Conservation (phyloP, 2,113 vertebrate species). For the Cyphomyrus plagiostoma region DNA sequence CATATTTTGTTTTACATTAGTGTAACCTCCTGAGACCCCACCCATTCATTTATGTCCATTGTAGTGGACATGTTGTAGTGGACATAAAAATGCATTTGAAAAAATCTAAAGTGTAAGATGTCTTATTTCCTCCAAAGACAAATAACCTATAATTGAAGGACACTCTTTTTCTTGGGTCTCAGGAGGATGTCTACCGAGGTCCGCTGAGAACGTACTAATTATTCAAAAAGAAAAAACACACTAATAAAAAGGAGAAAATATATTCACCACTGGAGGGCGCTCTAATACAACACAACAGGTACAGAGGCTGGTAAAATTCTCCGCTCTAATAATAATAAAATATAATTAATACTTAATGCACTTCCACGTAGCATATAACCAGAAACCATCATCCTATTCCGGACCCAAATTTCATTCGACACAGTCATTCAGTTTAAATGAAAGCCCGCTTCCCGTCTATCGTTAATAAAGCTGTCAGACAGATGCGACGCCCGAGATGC, state of each 20-base stretch:
- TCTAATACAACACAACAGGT: slow-evolving; percentile 33
- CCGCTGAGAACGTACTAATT: background rate
- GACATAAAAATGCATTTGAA: too few species aligned
- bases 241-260: background rate
- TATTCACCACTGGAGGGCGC: slow-evolving; percentile 47
- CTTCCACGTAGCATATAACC: slow-evolving; percentile 49
- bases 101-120: too few species aligned
- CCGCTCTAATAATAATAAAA: slow-evolving; percentile 41
- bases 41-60: too few species aligned
- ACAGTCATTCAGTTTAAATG: slow-evolving; percentile 39
- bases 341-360: slow-evolving; percentile 58
- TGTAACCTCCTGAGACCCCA: background rate
- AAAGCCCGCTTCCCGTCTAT: slow-evolving; percentile 50
- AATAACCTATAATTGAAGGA: too few species aligned
- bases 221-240: background rate
- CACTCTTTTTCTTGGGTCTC: too few species aligned
- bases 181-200: background rate
- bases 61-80: too few species aligned
- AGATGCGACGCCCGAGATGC: slow-evolving; percentile 34
- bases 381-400: slow-evolving; percentile 44
- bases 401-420: slow-evolving; percentile 52
- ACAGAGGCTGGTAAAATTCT: background rate
- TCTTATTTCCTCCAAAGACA: too few species aligned
- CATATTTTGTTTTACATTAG: background rate
- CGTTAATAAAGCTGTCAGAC: slow-evolving; percentile 61